Evolutionary conservation across 1,140 invertebrate genomes (phyloP).

Genomic region (Halyomorpha halys): DNA sequence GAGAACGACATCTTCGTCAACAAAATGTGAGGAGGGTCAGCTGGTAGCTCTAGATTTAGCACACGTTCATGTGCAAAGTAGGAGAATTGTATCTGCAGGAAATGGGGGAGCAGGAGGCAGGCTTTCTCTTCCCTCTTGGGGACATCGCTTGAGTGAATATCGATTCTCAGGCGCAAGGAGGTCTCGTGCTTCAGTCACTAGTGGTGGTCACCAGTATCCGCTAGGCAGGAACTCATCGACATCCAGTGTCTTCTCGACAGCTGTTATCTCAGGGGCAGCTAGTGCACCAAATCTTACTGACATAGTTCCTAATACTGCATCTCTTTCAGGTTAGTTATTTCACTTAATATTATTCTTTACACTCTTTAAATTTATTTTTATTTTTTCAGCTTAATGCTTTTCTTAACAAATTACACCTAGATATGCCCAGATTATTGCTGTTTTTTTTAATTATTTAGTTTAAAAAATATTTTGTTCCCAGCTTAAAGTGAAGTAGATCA

Average conservation of each 20-base stretch:
- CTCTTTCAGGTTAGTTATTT: slow-evolving; percentile 49
- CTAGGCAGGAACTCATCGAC: slow-evolving; percentile 44
- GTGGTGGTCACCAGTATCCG: slow-evolving; percentile 18
- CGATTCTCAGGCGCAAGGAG: slow-evolving; percentile 73
- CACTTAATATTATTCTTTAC: slow-evolving; percentile 1
- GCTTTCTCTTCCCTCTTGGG: slow-evolving; percentile 1
- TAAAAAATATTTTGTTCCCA: too few species aligned
- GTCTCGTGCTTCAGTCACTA: slow-evolving; percentile 33
- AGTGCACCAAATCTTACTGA: slow-evolving; percentile 81
- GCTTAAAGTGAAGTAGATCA: too few species aligned
- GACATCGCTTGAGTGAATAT: slow-evolving; percentile 65
- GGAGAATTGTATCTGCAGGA: background rate
- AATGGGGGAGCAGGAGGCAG: slow-evolving; percentile 9
- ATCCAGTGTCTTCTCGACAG: slow-evolving; percentile 80
- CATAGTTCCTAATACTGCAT: slow-evolving; percentile 61
- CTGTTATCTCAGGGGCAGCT: slow-evolving; percentile 84
- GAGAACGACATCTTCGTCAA: background rate
- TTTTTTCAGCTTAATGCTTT: too few species aligned
- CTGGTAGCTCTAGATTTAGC: slow-evolving; percentile 21
- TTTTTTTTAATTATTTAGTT: too few species aligned
- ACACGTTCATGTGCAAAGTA: slow-evolving; percentile 9
- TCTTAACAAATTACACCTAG: too few species aligned
- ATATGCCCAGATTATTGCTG: too few species aligned
- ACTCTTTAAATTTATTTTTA: too few species aligned
- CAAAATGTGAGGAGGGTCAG: slow-evolving; percentile 5